These are phyloP conservation scores for Cephalotes varians DNA, from an alignment of 2,888 invertebrate genomes.

Conservation along the genomic window DNA sequence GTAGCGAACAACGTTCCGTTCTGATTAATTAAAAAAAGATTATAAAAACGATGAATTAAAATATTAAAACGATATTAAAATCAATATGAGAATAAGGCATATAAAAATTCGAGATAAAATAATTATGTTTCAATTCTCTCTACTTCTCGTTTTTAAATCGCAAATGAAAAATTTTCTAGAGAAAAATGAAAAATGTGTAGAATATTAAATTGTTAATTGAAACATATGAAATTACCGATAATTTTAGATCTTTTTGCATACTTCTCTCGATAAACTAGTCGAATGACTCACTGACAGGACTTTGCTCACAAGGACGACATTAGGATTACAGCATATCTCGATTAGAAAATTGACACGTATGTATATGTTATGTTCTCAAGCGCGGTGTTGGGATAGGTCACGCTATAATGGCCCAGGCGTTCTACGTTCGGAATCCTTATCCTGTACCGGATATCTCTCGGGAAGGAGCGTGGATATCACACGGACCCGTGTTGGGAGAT, in stretches of 20 bases:
- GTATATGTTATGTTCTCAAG: constrained; percentile 1
- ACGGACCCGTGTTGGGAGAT: constrained; percentile 77
- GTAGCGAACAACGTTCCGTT: background rate
- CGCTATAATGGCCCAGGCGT: constrained; percentile 55
- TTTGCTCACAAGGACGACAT: background rate
- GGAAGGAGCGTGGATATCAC: constrained; percentile 79
- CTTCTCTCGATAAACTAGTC: constrained; percentile 23
- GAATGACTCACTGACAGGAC: constrained; percentile 38
- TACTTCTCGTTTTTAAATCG: background rate
- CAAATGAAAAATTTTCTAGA: background rate
- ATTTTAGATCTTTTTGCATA: constrained; percentile 6
- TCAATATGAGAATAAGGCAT: background rate
- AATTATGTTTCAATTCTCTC: background rate
- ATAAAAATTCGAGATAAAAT: background rate
- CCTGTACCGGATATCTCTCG: constrained; percentile 81
- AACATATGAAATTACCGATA: constrained; percentile 10
- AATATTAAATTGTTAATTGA: background rate
- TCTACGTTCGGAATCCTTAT: constrained; percentile 80
- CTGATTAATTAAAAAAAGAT: background rate
- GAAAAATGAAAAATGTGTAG: background rate
- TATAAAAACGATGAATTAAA: background rate
- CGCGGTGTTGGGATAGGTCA: background rate
- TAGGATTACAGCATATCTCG: background rate
- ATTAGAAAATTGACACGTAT: constrained; percentile 27
- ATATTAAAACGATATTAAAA: background rate